These are phyloP conservation scores for Peromyscus melanophrys DNA, from an alignment of 2,797 vertebrate species.

Conservation along the genomic window DNA sequence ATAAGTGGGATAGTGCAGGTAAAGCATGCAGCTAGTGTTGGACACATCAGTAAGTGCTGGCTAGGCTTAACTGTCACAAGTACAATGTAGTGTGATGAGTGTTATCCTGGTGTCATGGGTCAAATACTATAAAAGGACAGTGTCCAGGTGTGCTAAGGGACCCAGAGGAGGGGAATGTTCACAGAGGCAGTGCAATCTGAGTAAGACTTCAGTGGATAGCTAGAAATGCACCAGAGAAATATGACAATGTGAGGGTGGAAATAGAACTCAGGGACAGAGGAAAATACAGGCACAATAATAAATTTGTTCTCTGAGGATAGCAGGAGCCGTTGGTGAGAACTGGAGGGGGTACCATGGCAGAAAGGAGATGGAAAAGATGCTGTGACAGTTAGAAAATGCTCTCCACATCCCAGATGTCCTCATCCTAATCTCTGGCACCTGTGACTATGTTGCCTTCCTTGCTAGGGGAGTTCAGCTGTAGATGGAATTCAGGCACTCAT, in stretches of 20 bases:
- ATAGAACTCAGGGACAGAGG: neutral
- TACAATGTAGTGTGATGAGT: neutral
- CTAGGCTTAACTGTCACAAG: neutral
- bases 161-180: neutral
- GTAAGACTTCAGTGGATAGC: neutral
- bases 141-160: neutral
- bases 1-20: neutral
- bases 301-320: constrained; percentile 28
- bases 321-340: neutral
- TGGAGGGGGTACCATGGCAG: neutral
- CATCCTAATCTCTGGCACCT: neutral
- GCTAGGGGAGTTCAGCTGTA: neutral
- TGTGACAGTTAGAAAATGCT: neutral
- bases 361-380: neutral
- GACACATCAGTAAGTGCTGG: neutral
- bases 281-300: neutral
- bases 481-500: neutral
- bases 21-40: neutral
- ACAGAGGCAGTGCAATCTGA: neutral
- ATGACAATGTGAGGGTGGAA: neutral
- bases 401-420: neutral
- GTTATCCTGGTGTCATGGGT: neutral
- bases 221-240: neutral
- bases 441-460: neutral
- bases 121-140: neutral